phyloP scores from a whole-genome alignment of 1,140 invertebrate species.

The Cotesia vestalis region DNA sequence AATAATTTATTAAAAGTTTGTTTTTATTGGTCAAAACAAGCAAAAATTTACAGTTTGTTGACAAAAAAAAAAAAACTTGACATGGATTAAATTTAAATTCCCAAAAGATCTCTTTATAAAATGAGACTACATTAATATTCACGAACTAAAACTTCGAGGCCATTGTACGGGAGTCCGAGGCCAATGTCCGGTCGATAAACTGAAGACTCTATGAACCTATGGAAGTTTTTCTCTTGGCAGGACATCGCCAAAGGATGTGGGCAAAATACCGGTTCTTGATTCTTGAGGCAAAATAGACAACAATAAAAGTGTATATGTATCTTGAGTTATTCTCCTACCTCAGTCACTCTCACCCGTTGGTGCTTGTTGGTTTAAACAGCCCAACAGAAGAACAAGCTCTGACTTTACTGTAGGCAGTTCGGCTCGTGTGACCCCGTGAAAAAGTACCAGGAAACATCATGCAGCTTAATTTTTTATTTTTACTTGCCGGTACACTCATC shows the following conservation, averaged over 20 bases:
- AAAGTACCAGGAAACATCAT: no score
- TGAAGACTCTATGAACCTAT: neutral
- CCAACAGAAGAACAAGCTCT: neutral
- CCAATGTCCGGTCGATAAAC: slow-evolving; percentile 16
- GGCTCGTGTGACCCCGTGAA: neutral
- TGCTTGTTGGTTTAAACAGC: neutral
- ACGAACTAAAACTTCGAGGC: neutral
- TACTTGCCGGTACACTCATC: neutral
- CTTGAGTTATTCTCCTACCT: neutral
- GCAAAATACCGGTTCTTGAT: slow-evolving; percentile 18
- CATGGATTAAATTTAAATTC: no score
- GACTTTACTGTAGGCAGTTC: neutral
- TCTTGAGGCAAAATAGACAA: slow-evolving; percentile 2
- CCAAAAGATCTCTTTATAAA: no score
- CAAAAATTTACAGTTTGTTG: no score
- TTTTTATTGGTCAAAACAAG: no score
- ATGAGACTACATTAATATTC: no score
- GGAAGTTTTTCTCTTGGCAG: neutral
- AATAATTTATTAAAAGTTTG: no score
- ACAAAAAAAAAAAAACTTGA: no score
- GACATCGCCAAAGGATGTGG: no score
- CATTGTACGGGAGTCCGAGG: neutral
- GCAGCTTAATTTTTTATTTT: slow-evolving; percentile 3
- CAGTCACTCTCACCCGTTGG: slow-evolving; percentile 15
- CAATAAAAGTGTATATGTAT: neutral